Base-by-base conservation (phyloP, 2,797 vertebrate genomes). In the Chanos chanos region DNA sequence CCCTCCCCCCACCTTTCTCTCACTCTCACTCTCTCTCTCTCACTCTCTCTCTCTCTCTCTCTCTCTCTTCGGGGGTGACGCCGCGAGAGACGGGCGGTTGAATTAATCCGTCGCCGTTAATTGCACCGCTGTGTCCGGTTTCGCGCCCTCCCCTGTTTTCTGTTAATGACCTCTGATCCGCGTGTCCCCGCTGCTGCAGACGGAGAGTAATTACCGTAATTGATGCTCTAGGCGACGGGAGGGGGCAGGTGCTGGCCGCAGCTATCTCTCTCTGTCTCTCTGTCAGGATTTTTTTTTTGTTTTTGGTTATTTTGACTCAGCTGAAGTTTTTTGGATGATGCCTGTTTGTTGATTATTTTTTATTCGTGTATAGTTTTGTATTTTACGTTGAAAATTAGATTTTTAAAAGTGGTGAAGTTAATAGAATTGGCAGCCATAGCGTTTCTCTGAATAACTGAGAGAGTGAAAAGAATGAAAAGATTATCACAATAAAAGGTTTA, bases 21-120 rank as follows among this genome's bases (percentile, higher is more conserved):
- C 61, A 59, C 54, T 36, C 50, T 44, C 41, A 61, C 49, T 33
- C 19, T 40, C 16, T 61, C 47, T 41, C 59, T 51, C 59, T 43
- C 21, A 41, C 49, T 62, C 40, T 53, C 60, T 47, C 55, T 22
- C 48, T 57, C 47, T 49, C 50, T 24, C 37, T 44, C 51, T 8
- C 24, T 53, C 48, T n/a, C 18, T 44, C 16, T 57, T 45, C 21
- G 59, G 68, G 73, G n/a, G 45, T 77, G 79, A 79, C 77, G 61
- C 83, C 81, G 79, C 74, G 72, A 79, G 80, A 74, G 79, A 85
- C 87, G 74, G 70, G 71, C 80, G 61, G 79, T 82, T 78, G 79
- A 84, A 87, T 88, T 87, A 91, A 89, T 90, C 69, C 86, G 85
- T 89, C 90, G 89, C 90, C 90, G 90, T 90, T 90, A 88, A 89